phyloP scores from a whole-genome alignment of 2,888 invertebrate genomes.

The Noctua janthina region DNA sequence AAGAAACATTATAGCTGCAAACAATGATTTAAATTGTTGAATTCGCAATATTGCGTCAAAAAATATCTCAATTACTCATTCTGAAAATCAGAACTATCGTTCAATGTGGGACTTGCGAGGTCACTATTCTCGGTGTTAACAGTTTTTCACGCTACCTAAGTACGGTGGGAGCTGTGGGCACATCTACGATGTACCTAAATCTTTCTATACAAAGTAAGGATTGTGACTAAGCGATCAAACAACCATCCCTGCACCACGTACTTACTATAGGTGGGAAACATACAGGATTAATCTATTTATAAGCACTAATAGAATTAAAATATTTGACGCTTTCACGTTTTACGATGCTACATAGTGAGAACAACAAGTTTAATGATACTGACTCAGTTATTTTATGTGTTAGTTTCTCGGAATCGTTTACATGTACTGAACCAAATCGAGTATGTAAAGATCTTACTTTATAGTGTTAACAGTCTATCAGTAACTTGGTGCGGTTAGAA shows the following conservation, averaged over 20 bases:
- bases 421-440: not conserved
- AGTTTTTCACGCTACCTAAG: not conserved
- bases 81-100: not conserved
- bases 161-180: not conserved
- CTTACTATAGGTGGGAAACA: not conserved
- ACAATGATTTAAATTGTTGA: not conserved
- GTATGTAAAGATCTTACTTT: slow-evolving; percentile 6
- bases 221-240: not conserved
- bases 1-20: not conserved
- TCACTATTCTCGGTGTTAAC: not conserved
- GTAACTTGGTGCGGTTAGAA: not conserved
- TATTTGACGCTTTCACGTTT: slow-evolving; percentile 53
- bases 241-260: not conserved
- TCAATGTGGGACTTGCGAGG: not conserved
- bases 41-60: not conserved
- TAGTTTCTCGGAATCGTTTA: slow-evolving; percentile 20
- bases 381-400: slow-evolving; percentile 40
- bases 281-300: slow-evolving; percentile 23
- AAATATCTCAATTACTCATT: not conserved
- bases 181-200: not conserved
- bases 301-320: slow-evolving; percentile 23
- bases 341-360: slow-evolving; percentile 45
- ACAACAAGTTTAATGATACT: slow-evolving; percentile 48
- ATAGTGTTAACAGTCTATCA: not conserved
- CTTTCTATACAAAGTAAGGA: not conserved